Base-by-base conservation (phyloP, 2,888 invertebrate genomes). In the Loripinus fragilis region DNA sequence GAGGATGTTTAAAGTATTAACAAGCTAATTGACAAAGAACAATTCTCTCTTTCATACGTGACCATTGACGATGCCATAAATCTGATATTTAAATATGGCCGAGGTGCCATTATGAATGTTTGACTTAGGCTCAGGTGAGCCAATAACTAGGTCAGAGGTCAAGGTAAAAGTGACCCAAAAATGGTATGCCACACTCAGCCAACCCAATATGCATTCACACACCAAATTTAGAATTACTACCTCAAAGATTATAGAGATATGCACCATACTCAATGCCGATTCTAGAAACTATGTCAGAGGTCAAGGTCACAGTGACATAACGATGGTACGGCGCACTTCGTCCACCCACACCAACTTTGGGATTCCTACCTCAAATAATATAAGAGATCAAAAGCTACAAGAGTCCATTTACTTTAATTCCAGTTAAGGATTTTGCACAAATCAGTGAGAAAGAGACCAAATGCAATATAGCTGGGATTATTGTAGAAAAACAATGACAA, bases 31-130 rank as follows among this genome's bases (percentile, higher is more conserved):
- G 76, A 79, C 60, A 83, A 85, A 76, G 73, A 81, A 23, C 33
- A 52, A 15, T 71, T 60, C 64, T 77, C 78, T 15, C 50, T 81
- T 33, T 55, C 71, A 0, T 83, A 83, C 71, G 80, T 85, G 1
- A 70, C 60, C 15, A 66, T 85, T 20, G 85, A 86, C 69, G 80
- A 81, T 69, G 86, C 83, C 2, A 81, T 85, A 23, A 45, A 71
- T 3, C 48, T 70, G 0, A 80, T 86, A 15, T 20, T 50, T 50
- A 28, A 72, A 28, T 28, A 38, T 0, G 85, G 79, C 0, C 5
- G 17, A 15, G 71, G 65, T n/a, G 38, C 78, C 10, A 28, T 28
- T 5, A 25, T 80, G 48, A n/a, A n/a, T n/a, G n/a, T n/a, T n/a
- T 66, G 80, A 78, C 71, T 75, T 68, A 38, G 80, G 71, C 38